Evolutionary conservation across 2,797 vertebrate genomes (phyloP).

Genomic region (Channa striata): DNA sequence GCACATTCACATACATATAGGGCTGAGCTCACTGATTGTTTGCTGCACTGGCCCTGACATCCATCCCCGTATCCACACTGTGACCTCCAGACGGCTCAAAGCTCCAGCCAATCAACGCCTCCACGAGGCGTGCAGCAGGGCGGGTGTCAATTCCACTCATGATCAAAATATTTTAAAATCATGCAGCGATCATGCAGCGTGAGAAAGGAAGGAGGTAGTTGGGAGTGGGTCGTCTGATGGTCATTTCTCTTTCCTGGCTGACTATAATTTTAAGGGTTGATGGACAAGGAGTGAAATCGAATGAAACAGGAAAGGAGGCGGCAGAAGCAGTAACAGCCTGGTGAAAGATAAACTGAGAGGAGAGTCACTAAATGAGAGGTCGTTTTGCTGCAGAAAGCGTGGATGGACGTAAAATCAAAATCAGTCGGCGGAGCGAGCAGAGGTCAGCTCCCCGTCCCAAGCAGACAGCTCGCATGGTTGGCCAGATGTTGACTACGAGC

Average conservation of each 20-base stretch:
- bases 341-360: too few relatives aligned
- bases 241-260: neutral
- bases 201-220: neutral
- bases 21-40: conserved; percentile 52
- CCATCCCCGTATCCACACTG: conserved; percentile 42
- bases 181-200: neutral
- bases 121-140: neutral
- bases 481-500: too few relatives aligned
- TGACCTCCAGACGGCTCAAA: conserved; percentile 62
- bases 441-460: too few relatives aligned
- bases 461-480: too few relatives aligned
- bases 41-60: conserved; percentile 52
- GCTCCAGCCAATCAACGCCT: conserved; percentile 1
- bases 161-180: conserved; percentile 30
- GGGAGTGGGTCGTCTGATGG: neutral
- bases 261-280: too few relatives aligned
- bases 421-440: too few relatives aligned
- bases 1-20: conserved; percentile 36
- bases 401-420: too few relatives aligned
- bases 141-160: conserved; percentile 21
- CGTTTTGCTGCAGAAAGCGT: too few relatives aligned
- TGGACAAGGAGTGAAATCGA: too few relatives aligned
- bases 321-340: too few relatives aligned
- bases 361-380: too few relatives aligned
- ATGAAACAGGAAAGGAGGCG: too few relatives aligned